Percentiles rank a stretch among this genome's conserved stretches.
phyloP scores from a whole-genome alignment of 2,797 vertebrate species.

The Sebastes nivosus region DNA sequence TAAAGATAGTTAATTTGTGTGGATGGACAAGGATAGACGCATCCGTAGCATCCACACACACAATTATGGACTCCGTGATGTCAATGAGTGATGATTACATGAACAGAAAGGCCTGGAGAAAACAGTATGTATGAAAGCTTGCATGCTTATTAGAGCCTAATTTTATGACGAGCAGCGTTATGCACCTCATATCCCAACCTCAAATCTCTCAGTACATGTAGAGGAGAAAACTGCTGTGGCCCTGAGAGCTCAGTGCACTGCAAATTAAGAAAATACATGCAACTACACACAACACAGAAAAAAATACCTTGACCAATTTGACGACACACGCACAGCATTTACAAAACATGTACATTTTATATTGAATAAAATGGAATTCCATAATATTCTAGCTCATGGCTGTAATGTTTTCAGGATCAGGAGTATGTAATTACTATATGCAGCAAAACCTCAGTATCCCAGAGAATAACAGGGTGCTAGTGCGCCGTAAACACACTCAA shows the following conservation, averaged over 20 bases:
- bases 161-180: background rate
- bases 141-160: background rate
- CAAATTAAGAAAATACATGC: background rate
- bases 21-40: background rate
- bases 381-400: background rate
- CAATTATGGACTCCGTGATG: conserved; percentile 28
- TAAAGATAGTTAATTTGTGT: conserved; percentile 36
- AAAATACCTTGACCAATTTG: background rate
- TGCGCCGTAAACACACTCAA: conserved; percentile 17
- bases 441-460: background rate
- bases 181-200: background rate
- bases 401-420: background rate
- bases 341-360: background rate
- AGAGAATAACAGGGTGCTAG: background rate
- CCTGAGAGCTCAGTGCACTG: background rate
- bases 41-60: conserved; percentile 27
- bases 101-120: background rate
- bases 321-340: background rate
- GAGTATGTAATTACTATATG: background rate
- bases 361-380: background rate
- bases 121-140: background rate
- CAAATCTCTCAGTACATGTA: background rate
- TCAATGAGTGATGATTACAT: conserved; percentile 1
- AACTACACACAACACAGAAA: background rate
- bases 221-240: background rate